Conservation (phyloP, 2,888 invertebrate genomes). For the Labia minor region DNA sequence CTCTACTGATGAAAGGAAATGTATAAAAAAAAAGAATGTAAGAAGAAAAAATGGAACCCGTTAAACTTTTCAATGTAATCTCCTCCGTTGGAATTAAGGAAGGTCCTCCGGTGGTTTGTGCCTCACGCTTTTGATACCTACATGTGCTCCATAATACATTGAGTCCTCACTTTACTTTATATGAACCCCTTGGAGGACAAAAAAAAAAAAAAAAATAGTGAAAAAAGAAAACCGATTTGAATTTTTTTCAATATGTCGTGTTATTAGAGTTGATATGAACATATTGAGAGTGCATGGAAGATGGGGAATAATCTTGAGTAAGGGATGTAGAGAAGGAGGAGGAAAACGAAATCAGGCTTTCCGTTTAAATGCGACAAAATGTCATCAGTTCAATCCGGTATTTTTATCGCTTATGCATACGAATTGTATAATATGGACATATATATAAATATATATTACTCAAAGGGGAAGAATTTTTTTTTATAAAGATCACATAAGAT, state of each 20-base stretch:
- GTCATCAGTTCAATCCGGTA: conserved; percentile 7
- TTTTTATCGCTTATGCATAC: conserved; percentile 9
- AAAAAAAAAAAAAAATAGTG: too few relatives aligned
- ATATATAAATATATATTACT: neutral
- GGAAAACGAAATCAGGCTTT: neutral
- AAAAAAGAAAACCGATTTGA: neutral
- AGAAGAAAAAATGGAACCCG: neutral
- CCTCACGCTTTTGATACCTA: neutral
- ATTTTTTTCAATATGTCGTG: conserved; percentile 13
- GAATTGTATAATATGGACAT: neutral
- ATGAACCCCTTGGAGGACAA: neutral
- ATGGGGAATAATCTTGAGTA: too few relatives aligned
- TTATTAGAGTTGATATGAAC: conserved; percentile 1
- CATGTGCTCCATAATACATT: neutral
- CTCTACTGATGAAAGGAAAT: neutral
- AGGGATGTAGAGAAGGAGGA: too few relatives aligned
- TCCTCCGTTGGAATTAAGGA: too few relatives aligned
- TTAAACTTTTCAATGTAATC: neutral
- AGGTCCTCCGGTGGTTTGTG: neutral
- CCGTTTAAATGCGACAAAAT: neutral
- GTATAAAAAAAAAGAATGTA: neutral
- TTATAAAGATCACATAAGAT: too few relatives aligned
- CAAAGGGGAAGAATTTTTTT: too few relatives aligned
- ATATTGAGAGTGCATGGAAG: too few relatives aligned
- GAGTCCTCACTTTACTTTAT: neutral